Conservation (phyloP, 2,113 vertebrate genomes). For the Hyperoodon ampullatus region DNA sequence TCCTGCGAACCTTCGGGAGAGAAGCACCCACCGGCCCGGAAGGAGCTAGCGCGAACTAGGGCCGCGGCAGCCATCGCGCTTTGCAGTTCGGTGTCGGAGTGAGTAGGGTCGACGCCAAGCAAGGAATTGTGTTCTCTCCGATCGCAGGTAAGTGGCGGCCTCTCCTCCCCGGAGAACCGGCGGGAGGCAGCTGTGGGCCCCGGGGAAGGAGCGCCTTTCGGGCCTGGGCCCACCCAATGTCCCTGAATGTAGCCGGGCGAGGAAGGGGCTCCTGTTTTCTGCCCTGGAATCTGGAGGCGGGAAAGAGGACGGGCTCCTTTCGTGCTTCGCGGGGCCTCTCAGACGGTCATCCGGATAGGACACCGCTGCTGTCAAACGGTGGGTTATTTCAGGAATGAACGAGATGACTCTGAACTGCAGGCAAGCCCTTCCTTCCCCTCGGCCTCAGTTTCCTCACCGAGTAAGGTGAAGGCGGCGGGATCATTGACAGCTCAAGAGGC, state of each 20-base stretch:
- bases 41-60: slow-evolving; percentile 8
- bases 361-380: not conserved
- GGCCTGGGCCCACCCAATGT: no score
- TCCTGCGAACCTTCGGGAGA: not conserved
- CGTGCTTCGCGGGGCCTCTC: not conserved
- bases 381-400: not conserved
- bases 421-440: not conserved
- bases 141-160: slow-evolving; percentile 67
- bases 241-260: not conserved
- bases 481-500: not conserved
- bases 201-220: not conserved
- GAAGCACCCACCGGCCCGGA: slow-evolving; percentile 67
- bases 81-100: not conserved
- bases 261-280: not conserved
- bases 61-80: slow-evolving; percentile 63
- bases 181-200: not conserved
- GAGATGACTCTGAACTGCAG: not conserved
- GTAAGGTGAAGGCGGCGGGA: not conserved
- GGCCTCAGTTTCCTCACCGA: slow-evolving; percentile 9
- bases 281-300: not conserved
- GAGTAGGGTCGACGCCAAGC: not conserved
- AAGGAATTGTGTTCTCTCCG: not conserved
- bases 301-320: not conserved
- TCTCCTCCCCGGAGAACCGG: not conserved
- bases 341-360: not conserved